Evolutionary conservation across 2,888 invertebrate genomes (phyloP), one percentile per base, ranked within the genome.

Genomic region (Dione juno): DNA sequence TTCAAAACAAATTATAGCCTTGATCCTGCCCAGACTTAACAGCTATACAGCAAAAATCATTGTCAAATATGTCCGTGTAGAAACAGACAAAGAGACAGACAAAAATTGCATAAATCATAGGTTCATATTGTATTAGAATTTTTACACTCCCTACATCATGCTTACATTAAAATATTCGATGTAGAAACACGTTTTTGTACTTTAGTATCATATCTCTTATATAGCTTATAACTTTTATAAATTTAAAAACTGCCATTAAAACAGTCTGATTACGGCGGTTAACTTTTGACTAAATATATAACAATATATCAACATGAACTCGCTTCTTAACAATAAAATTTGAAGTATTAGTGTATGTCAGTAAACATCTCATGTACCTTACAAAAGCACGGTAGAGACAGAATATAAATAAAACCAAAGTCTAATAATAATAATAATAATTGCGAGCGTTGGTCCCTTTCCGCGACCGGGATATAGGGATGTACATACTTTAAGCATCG

Each of bases 401-500:
- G 16, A 61, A 50, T 40, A 64, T 64, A 64, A 50, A 48, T 64
- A 52, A 50, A 40, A 14, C 14, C 52, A 14, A 52, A 37, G 64
- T 13, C 37, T 28, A 50, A 50, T 57, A 64, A 65, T 65, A 69
- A 57, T 65, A 58, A 50, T 57, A 64, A 65, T 57, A 64, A 50
- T 58, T 52, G 48, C 21, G 21, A 28, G 45, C 53, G 58, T 41
- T 41, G 28, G 50, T 69, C 69, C 69, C 72, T 35, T 61, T 41
- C 21, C 50, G 21, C 59, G 35, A n/a, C 28, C 59, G 67, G 66
- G 58, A 67, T 14, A 52, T 45, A 5, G 43, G 54, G 53, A 43
- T 43, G 70, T 67, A 65, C 65, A 35, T 69, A 67, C 37, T 69
- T 64, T 65, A 75, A 67, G 53, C 37, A 40, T 40, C 37, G 63